phyloP scores from a whole-genome alignment of 2,888 invertebrate species.

The Pseudeuparius sepicola region DNA sequence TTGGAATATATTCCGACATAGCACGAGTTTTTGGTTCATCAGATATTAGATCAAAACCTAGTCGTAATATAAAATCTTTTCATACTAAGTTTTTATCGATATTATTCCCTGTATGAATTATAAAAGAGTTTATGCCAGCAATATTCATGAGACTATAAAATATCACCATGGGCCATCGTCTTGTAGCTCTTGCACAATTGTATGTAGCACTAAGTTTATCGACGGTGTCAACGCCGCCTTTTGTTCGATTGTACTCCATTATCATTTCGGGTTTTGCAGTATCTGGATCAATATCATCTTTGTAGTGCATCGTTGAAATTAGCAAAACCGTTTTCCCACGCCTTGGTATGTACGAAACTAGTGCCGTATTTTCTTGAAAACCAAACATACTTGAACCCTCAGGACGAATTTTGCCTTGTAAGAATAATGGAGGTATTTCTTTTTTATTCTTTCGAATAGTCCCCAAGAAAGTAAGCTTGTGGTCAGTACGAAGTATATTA shows the following conservation, averaged over 20 bases:
- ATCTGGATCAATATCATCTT: too few relatives aligned
- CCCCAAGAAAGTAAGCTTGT: slow-evolving; percentile 24
- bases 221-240: slow-evolving; percentile 20
- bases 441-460: slow-evolving; percentile 27
- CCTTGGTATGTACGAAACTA: slow-evolving; percentile 28
- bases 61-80: too few relatives aligned
- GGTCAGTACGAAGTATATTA: slow-evolving; percentile 14
- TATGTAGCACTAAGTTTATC: slow-evolving; percentile 20
- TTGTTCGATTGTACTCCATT: slow-evolving; percentile 18
- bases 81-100: too few relatives aligned
- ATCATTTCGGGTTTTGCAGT: slow-evolving; percentile 21
- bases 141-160: slow-evolving; percentile 19
- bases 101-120: slow-evolving; percentile 15
- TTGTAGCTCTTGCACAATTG: slow-evolving; percentile 18
- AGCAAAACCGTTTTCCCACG: slow-evolving; percentile 27
- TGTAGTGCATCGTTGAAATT: slow-evolving; percentile 28
- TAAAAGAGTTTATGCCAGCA: slow-evolving; percentile 19
- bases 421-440: slow-evolving; percentile 29
- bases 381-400: slow-evolving; percentile 24
- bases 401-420: slow-evolving; percentile 19
- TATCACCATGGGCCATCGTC: slow-evolving; percentile 21
- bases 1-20: too few relatives aligned
- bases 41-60: too few relatives aligned
- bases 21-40: too few relatives aligned
- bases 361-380: slow-evolving; percentile 25